Evolutionary conservation across 2,797 vertebrate species (phyloP).

Genomic region (Crax fasciolata): DNA sequence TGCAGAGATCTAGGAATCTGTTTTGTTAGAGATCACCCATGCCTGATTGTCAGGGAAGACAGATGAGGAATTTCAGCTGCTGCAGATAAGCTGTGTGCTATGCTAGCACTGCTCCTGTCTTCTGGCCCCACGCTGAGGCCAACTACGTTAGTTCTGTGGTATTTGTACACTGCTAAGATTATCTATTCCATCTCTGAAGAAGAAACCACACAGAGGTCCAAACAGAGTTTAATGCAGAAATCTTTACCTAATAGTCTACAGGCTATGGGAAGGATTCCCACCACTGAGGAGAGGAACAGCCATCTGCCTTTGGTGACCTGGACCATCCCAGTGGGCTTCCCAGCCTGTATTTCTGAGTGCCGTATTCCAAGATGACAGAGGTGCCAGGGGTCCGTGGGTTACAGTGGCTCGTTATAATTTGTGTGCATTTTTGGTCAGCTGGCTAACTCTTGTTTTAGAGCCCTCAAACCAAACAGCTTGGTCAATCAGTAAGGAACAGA

Average conservation of each 20-base stretch:
- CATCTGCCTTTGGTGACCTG: background rate
- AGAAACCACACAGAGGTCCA: background rate
- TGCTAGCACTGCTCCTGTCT: background rate
- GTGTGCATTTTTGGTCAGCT: background rate
- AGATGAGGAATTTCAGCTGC: background rate
- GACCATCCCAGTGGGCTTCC: background rate
- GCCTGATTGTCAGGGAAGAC: background rate
- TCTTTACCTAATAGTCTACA: background rate
- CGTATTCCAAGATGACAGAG: background rate
- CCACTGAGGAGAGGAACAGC: background rate
- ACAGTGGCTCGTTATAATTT: background rate
- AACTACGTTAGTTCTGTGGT: background rate
- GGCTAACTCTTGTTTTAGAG: background rate
- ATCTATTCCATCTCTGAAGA: background rate
- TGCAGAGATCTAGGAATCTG: background rate
- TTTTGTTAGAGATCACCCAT: background rate
- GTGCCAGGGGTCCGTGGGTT: background rate
- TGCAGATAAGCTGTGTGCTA: background rate
- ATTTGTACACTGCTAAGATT: background rate
- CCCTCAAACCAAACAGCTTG: background rate
- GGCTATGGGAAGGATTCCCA: background rate
- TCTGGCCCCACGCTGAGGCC: background rate
- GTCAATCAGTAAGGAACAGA: background rate
- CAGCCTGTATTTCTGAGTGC: background rate
- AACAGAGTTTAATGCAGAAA: background rate